Conservation (phyloP, 2,888 invertebrate genomes). For the Trachelus stipa region DNA sequence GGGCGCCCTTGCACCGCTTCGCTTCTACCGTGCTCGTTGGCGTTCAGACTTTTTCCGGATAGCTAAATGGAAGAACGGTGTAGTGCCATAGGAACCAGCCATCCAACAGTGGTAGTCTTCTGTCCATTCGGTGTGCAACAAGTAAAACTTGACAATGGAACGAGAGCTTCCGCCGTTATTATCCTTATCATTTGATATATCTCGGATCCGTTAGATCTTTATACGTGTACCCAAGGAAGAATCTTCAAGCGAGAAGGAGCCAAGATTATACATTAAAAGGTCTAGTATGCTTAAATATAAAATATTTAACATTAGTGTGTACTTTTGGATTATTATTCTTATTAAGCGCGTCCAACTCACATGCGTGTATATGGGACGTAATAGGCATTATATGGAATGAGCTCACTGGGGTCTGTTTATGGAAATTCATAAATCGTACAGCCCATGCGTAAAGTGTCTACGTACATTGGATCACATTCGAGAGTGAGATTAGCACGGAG, state of each 20-base stretch:
- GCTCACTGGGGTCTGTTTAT: not conserved
- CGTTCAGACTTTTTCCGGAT: slow-evolving; percentile 44
- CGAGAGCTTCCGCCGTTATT: slow-evolving; percentile 42
- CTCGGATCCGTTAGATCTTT: slow-evolving; percentile 30
- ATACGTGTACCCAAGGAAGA: not conserved
- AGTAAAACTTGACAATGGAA: slow-evolving; percentile 43
- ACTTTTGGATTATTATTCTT: not conserved
- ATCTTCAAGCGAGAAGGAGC: not conserved
- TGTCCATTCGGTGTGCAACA: slow-evolving; percentile 29
- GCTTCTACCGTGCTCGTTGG: not conserved
- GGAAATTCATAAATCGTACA: not conserved
- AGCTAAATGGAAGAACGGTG: slow-evolving; percentile 65
- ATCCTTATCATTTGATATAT: slow-evolving; percentile 26
- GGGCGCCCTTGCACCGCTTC: not conserved
- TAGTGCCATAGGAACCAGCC: slow-evolving; percentile 42
- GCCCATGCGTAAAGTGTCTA: not conserved
- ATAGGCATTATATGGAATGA: not conserved
- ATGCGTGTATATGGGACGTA: not conserved
- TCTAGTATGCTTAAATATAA: not conserved
- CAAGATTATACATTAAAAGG: not conserved
- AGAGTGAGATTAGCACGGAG: not conserved
- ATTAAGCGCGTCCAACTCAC: not conserved
- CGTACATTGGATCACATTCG: not conserved
- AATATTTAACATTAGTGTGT: not conserved
- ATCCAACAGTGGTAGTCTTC: slow-evolving; percentile 44